Evolutionary conservation across 2,888 invertebrate species (phyloP).

Genomic region (Drosophila dives): DNA sequence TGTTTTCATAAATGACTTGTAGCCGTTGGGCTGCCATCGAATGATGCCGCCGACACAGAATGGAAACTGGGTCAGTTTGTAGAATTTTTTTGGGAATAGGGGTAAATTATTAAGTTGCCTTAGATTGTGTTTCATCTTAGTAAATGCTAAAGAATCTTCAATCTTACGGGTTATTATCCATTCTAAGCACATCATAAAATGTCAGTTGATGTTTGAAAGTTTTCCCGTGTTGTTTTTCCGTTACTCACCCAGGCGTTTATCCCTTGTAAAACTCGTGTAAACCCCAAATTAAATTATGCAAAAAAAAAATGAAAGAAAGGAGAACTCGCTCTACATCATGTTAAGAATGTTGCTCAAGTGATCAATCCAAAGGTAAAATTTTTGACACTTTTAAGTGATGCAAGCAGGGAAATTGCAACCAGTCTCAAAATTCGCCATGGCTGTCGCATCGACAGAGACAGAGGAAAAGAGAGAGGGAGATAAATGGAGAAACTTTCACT

Average conservation of each 20-base stretch:
- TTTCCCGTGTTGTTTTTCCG: constrained; percentile 27
- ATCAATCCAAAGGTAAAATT: constrained; percentile 64
- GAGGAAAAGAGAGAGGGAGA: background rate
- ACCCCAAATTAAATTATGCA: constrained; percentile 68
- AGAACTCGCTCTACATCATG: constrained; percentile 62
- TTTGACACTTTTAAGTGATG: constrained; percentile 63
- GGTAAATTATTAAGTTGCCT: background rate
- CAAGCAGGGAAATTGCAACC: constrained; percentile 40
- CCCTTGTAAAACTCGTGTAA: constrained; percentile 73
- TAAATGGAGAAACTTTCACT: constrained; percentile 53
- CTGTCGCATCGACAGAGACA: constrained; percentile 52
- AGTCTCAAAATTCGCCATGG: constrained; percentile 66
- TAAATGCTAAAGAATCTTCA: background rate
- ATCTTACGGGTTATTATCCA: background rate
- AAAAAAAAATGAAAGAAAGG: constrained; percentile 34
- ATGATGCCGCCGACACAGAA: constrained; percentile 22
- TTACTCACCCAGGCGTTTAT: constrained; percentile 20
- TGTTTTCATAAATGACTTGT: constrained; percentile 55
- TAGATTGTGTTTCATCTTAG: background rate
- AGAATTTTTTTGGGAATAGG: background rate
- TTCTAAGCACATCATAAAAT: constrained; percentile 10
- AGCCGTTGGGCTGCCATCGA: constrained; percentile 10
- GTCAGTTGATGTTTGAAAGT: constrained; percentile 10
- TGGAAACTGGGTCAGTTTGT: constrained; percentile 24
- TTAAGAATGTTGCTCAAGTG: constrained; percentile 58